Evolutionary conservation across 2,888 invertebrate genomes (phyloP).

Genomic region (Petrolisthes manimaculis): DNA sequence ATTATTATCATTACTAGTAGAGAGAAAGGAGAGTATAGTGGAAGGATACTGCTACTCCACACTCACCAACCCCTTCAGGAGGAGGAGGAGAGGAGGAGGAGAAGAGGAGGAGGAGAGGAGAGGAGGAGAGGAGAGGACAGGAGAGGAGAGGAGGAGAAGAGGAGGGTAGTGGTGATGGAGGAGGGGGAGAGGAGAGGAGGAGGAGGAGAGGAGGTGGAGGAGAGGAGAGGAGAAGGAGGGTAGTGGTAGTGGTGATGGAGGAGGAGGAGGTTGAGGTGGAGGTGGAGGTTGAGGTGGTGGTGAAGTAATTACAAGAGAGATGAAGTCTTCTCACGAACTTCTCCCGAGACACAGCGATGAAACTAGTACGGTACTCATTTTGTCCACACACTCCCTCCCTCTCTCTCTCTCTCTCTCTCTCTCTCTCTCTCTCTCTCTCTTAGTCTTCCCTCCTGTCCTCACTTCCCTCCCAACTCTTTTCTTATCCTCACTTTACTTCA

Average conservation of each 20-base stretch:
- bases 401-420: conserved; percentile 13
- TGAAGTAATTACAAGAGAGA: conserved; percentile 17
- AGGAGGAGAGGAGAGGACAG: not conserved
- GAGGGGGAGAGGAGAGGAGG: too few species aligned
- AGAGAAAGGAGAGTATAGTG: not conserved
- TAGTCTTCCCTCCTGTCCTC: not conserved
- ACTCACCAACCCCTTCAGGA: too few species aligned
- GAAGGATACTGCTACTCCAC: too few species aligned
- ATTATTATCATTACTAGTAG: too few species aligned
- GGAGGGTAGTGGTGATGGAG: not conserved
- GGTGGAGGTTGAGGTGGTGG: not conserved
- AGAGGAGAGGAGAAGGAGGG: not conserved
- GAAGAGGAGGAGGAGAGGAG: not conserved
- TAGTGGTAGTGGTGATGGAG: not conserved
- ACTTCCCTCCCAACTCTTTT: too few species aligned
- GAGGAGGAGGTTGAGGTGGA: not conserved
- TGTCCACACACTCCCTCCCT: too few species aligned
- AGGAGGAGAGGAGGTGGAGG: not conserved
- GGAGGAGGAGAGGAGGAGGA: not conserved
- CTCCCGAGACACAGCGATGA: conserved; percentile 5
- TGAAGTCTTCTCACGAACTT: conserved; percentile 30
- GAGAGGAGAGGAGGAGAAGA: not conserved
- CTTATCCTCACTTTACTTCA: not conserved
- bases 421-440: conserved; percentile 8
- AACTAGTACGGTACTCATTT: not conserved